Percentiles rank a stretch among this genome's conserved stretches.
Evolutionary conservation across 2,113 vertebrate genomes (phyloP).

Genomic region (Eupsittula cactorum): DNA sequence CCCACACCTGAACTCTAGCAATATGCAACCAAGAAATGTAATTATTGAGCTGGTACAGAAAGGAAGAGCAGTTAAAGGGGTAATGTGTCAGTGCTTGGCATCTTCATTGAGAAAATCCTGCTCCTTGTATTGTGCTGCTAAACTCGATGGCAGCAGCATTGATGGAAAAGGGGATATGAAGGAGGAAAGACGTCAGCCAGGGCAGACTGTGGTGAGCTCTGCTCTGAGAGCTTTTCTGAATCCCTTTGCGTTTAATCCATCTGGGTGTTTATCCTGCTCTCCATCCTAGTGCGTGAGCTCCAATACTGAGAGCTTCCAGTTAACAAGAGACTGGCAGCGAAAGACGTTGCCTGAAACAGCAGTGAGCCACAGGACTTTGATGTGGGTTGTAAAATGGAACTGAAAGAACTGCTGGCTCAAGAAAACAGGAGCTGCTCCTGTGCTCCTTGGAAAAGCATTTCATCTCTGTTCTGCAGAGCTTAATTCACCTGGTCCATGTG

Average conservation of each 20-base stretch:
- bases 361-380: background rate
- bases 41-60: background rate
- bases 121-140: background rate
- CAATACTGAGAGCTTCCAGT: background rate
- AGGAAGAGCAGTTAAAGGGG: background rate
- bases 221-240: background rate
- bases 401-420: background rate
- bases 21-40: background rate
- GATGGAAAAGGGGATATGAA: background rate
- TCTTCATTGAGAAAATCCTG: background rate
- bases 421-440: background rate
- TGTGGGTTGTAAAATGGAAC: background rate
- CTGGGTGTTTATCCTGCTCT: background rate
- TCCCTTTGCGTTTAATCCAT: background rate
- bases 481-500: background rate
- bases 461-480: background rate
- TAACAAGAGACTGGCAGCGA: background rate
- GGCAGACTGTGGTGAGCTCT: background rate
- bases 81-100: background rate
- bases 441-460: background rate
- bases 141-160: background rate
- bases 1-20: constrained; percentile 1
- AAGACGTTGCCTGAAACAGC: background rate
- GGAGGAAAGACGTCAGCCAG: background rate
- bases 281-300: background rate